Evolutionary conservation across 2,888 invertebrate genomes (phyloP), one percentile per base, ranked within the genome.

Genomic region (Ctena decussata): DNA sequence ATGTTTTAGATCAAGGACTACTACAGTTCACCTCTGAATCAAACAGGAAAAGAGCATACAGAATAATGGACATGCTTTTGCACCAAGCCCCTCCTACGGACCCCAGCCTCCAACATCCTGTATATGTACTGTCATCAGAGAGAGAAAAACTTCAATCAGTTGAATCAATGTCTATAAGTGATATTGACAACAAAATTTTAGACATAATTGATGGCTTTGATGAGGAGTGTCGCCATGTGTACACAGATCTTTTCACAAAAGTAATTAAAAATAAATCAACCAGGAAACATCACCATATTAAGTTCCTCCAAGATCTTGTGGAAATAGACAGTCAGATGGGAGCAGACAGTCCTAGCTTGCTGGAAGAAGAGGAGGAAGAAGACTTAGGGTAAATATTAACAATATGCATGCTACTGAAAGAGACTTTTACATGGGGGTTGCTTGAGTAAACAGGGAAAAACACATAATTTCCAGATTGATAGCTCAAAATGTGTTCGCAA

Each of bases 111-210:
- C 27, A 60, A 39, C 72, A 79, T 18, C 79, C 79, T 1, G 73
- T 79, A 6, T 79, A 60, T 72, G 41, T 79, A 21, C 3, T 39
- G 37, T 12, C n/a, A 39, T 18, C 57, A 39, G 79, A 79, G 27
- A 72, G 35, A 41, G 60, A 79, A 2, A 79, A 72, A 60, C 60
- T 39, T 30, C 0, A 18, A n/a, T 44, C 72, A 12, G 30, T 39
- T 39, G 41, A 65, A 21, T 39, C 72, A 18, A 8, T 80, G 44
- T 24, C 80, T 15, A 35, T 80, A 2, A 0, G 12, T 30, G 80
- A 80, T 12, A 80, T 80, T 37, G 80, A 80, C 39, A 80, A 69
- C 41, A 65, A 69, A 69, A 74, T 80, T 24, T 30, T 74, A n/a
- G 80, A 80, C 41, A 24, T 37, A 6, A 80, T 80, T 32, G 73